Percentiles rank a stretch among this genome's conserved stretches.
Conservation (phyloP, 2,113 vertebrate genomes). For the Elephas maximus region DNA sequence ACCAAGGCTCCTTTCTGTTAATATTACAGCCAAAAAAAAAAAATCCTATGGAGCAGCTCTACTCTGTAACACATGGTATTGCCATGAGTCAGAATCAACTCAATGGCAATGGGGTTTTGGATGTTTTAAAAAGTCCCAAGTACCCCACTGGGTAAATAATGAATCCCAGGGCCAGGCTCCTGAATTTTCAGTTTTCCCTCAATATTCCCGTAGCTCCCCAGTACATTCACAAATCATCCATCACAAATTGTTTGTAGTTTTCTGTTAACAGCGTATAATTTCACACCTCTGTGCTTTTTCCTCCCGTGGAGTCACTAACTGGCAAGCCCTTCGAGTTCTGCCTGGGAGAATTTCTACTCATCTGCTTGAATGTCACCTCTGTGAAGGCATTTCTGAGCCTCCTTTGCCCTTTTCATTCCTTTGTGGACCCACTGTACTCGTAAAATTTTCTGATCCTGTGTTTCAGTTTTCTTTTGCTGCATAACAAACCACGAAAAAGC, state of each 20-base stretch:
- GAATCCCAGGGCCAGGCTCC: neutral
- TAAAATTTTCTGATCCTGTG: neutral
- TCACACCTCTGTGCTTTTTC: neutral
- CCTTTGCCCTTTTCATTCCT: constrained; percentile 25
- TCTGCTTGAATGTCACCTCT: neutral
- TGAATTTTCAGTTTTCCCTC: constrained; percentile 43
- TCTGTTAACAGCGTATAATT: neutral
- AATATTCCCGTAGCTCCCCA: neutral
- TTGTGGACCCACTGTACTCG: neutral
- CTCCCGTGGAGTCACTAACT: neutral
- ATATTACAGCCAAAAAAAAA: neutral
- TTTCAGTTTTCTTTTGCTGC: constrained; percentile 16
- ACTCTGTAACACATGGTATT: no score
- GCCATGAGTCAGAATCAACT: no score
- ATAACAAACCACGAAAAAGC: neutral
- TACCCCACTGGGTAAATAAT: neutral
- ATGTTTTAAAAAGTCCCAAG: constrained; percentile 36
- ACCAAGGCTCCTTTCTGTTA: neutral
- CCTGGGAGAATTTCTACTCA: neutral
- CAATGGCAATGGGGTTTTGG: no score
- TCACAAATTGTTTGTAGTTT: neutral
- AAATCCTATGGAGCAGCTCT: no score
- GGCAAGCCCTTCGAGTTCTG: constrained; percentile 22
- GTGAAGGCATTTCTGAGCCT: neutral
- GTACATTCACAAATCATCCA: neutral